Percentiles rank a stretch among this genome's conserved stretches.
phyloP scores from a whole-genome alignment of 2,797 vertebrate species.

The Lates japonicus region DNA sequence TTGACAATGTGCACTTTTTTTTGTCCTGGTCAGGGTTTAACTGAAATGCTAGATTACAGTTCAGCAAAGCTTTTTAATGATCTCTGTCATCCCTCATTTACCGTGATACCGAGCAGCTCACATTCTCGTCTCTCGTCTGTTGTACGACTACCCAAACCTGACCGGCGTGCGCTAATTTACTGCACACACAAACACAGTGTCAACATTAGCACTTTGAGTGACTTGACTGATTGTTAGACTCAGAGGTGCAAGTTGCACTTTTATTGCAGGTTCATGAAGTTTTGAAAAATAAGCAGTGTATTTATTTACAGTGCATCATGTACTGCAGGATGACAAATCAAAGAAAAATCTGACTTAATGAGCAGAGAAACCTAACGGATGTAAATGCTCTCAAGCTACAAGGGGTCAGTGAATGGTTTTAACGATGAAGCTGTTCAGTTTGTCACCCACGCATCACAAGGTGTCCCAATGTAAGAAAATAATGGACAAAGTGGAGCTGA shows the following conservation, averaged over 20 bases:
- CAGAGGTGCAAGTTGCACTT: background rate
- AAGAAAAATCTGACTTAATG: background rate
- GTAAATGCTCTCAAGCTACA: background rate
- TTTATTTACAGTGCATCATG: background rate
- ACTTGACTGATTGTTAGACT: background rate
- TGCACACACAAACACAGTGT: conserved; percentile 24
- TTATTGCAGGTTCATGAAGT: background rate
- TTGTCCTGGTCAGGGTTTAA: conserved; percentile 18
- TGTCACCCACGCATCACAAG: background rate
- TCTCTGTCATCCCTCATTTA: conserved; percentile 30
- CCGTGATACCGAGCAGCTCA: conserved; percentile 6
- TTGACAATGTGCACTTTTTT: conserved; percentile 23
- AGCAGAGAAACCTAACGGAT: background rate
- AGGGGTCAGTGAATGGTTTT: background rate
- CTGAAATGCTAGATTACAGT: conserved; percentile 40
- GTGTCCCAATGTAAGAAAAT: background rate
- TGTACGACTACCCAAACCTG: background rate
- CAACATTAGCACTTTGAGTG: background rate
- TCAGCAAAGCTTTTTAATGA: conserved; percentile 26
- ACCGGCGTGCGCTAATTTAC: background rate
- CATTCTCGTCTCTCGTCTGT: background rate
- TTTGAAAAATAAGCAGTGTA: background rate
- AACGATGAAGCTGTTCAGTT: background rate
- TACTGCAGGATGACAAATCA: background rate
- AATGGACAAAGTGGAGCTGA: too few species aligned